Evolutionary conservation across 2,113 vertebrate species (phyloP).

Genomic region (Ochotona curzoniae): DNA sequence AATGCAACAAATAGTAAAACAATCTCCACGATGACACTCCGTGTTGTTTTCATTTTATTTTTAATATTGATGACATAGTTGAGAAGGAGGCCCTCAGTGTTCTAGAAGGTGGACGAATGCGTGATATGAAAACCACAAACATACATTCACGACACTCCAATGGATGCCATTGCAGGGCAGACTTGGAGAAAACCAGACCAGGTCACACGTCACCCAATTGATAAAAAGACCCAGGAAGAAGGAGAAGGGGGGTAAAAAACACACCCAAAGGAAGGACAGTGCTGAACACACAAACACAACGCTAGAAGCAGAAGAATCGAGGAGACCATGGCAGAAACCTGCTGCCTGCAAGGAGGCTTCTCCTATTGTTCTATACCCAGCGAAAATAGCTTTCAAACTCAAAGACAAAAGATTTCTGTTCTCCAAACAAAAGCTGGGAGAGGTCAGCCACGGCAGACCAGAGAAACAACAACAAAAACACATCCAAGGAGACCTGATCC

Average conservation of each 20-base stretch:
- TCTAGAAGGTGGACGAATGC: neutral
- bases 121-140: neutral
- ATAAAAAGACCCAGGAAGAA: conserved; percentile 5
- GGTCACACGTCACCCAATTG: neutral
- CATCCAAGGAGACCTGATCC: neutral
- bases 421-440: neutral
- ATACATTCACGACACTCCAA: neutral
- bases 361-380: conserved; percentile 66
- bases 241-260: neutral
- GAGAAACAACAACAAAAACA: neutral
- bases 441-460: neutral
- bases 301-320: neutral
- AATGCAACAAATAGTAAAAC: neutral
- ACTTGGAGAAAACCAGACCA: neutral
- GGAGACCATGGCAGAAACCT: neutral
- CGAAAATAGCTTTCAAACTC: conserved; percentile 46
- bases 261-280: neutral
- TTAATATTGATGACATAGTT: too few relatives aligned
- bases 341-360: neutral
- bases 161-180: neutral
- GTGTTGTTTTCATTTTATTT: too few relatives aligned
- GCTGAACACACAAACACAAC: conserved; percentile 17
- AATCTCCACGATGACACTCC: neutral
- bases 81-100: neutral
- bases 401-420: neutral